Evolutionary conservation across 2,888 invertebrate genomes (phyloP), one percentile per base, ranked within the genome.

Genomic region (Hirtodrosophila confusa): DNA sequence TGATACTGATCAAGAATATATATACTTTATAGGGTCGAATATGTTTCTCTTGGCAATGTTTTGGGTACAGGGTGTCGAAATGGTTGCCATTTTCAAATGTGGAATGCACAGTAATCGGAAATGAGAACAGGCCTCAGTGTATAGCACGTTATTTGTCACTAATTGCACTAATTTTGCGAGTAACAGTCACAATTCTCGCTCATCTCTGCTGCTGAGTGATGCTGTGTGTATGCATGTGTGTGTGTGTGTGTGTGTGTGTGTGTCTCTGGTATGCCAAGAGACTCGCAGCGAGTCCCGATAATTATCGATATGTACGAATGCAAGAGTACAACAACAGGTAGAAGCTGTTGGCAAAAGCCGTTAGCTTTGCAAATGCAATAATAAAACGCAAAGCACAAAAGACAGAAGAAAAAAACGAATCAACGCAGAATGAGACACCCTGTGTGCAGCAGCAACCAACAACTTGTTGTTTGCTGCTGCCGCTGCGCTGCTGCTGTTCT

Each of bases 351-450:
- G 49, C 66, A 48, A 75, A 73, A 65, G 71, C 73, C 76, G 73
- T 73, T 73, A 73, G 71, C 76, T 76, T 71, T 41, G 54, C 45
- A 73, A 75, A 63, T 68, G 78, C 77, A 75, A 72, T 48, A 73
- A 56, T 23, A 43, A 63, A 64, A 53, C 37, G 33, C 36, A 24
- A 37, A 49, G 24, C 31, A 29, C 31, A 44, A 51, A 35, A 41
- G 24, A 40, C n/a, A 45, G 17, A 17, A 2, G 17, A 5, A 5
- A 27, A 27, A 27, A 27, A 6, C 27, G 44, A 33, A 45, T 44
- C 39, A 43, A 56, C 47, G 41, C 51, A 44, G 48, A 37, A 54
- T 56, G 55, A 49, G 40, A 43, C 44, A 50, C 53, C 53, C 55
- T 54, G 56, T 51, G 60, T 57, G 51, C 57, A 73, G 50, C 73